Conservation (phyloP, 1,140 invertebrate species). For the Drosophila subobscura region DNA sequence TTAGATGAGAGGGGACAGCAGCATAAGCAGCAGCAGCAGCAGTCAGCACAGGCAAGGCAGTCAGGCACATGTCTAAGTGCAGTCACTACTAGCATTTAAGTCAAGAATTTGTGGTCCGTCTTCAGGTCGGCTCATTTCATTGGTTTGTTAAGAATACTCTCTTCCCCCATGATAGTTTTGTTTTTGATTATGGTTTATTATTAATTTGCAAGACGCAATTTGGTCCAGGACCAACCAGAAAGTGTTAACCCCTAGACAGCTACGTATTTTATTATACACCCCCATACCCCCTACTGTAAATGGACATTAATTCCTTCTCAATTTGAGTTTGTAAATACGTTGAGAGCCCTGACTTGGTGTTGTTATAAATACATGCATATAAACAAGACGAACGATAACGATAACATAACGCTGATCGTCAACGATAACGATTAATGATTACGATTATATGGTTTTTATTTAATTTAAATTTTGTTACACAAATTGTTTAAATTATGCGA, state of each 20-base stretch:
- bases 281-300: slow-evolving; percentile 27
- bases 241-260: slow-evolving; percentile 1
- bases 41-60: neutral
- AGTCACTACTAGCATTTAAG: slow-evolving; percentile 76
- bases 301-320: slow-evolving; percentile 31
- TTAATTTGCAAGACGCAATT: slow-evolving; percentile 38
- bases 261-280: slow-evolving; percentile 18
- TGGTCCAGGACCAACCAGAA: slow-evolving; percentile 57
- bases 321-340: slow-evolving; percentile 47
- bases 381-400: slow-evolving; percentile 29
- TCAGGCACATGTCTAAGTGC: slow-evolving; percentile 37
- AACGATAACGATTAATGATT: slow-evolving; percentile 29
- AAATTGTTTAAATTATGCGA: slow-evolving; percentile 33
- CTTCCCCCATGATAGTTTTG: slow-evolving; percentile 19
- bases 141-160: slow-evolving; percentile 3
- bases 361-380: slow-evolving; percentile 59
- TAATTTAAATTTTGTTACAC: slow-evolving; percentile 64
- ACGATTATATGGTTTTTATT: slow-evolving; percentile 41
- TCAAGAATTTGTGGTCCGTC: slow-evolving; percentile 33
- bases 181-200: slow-evolving; percentile 32
- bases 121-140: slow-evolving; percentile 18
- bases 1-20: neutral
- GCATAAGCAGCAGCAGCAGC: neutral
- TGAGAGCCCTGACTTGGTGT: slow-evolving; percentile 64
- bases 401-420: slow-evolving; percentile 4